Conservation (phyloP, 1,140 invertebrate species). For the Drosophila pachea region DNA sequence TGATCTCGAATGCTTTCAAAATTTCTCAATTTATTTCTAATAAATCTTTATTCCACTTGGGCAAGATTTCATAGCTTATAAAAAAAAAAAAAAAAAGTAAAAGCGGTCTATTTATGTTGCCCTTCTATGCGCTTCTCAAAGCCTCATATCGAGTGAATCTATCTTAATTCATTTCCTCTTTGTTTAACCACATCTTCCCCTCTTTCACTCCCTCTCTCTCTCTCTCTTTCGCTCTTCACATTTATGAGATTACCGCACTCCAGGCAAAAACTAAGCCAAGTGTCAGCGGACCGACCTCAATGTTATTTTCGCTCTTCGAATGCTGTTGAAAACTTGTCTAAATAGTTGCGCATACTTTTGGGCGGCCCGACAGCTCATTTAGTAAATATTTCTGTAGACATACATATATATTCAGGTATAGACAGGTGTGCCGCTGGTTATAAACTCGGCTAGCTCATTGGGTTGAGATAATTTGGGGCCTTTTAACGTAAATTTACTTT, state of each 20-base stretch:
- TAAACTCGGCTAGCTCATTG: conserved; percentile 63
- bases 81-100: too few relatives aligned
- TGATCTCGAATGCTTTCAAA: neutral
- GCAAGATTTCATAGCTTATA: too few relatives aligned
- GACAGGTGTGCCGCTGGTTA: too few relatives aligned
- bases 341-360: conserved; percentile 43
- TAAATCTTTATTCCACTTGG: too few relatives aligned
- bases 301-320: neutral
- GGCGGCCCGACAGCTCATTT: conserved; percentile 18
- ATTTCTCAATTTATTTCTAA: neutral
- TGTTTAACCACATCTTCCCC: neutral
- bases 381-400: neutral
- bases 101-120: neutral
- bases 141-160: neutral
- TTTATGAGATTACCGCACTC: neutral
- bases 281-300: neutral
- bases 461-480: conserved; percentile 32
- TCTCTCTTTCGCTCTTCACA: neutral
- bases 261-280: conserved; percentile 1
- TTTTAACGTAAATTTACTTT: conserved; percentile 35
- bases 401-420: too few relatives aligned
- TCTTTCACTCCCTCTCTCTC: neutral
- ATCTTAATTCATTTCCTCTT: neutral
- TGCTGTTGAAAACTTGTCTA: conserved; percentile 16
- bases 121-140: neutral